Conservation (phyloP, 2,113 vertebrate species). For the Turnix velox region DNA sequence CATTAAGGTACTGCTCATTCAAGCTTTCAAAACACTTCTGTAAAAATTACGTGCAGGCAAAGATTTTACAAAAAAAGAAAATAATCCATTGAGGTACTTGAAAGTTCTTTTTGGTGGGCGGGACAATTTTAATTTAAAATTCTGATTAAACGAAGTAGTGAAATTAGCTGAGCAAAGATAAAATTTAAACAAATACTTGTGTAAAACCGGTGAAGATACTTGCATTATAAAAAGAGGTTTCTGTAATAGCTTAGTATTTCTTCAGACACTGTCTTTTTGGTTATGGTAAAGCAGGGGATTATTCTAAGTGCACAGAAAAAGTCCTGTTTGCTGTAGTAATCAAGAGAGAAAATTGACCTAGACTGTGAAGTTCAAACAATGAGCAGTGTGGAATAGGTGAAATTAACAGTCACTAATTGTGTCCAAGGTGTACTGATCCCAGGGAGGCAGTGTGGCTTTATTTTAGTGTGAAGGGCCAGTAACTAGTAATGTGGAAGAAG, state of each 20-base stretch:
- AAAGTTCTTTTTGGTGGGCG: not conserved
- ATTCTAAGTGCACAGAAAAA: not conserved
- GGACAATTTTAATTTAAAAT: not conserved
- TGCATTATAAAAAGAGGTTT: not conserved
- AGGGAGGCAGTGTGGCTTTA: not conserved
- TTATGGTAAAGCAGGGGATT: not conserved
- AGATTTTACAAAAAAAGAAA: not conserved
- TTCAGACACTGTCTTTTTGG: not conserved
- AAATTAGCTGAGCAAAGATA: not conserved
- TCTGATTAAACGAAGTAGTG: not conserved
- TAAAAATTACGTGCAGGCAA: not conserved
- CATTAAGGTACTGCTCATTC: slow-evolving; percentile 80
- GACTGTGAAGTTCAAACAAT: not conserved
- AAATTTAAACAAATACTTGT: not conserved
- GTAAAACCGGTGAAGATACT: not conserved
- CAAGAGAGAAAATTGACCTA: not conserved
- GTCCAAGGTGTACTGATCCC: not conserved
- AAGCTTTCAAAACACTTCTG: not conserved
- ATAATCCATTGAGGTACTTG: not conserved
- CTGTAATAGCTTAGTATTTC: not conserved
- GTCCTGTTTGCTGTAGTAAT: not conserved
- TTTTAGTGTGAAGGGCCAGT: not conserved
- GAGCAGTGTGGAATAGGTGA: not conserved
- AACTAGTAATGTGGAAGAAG: not conserved
- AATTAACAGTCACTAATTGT: not conserved